Conservation (phyloP, 1,140 invertebrate species). For the Drosophila nigromelanica region DNA sequence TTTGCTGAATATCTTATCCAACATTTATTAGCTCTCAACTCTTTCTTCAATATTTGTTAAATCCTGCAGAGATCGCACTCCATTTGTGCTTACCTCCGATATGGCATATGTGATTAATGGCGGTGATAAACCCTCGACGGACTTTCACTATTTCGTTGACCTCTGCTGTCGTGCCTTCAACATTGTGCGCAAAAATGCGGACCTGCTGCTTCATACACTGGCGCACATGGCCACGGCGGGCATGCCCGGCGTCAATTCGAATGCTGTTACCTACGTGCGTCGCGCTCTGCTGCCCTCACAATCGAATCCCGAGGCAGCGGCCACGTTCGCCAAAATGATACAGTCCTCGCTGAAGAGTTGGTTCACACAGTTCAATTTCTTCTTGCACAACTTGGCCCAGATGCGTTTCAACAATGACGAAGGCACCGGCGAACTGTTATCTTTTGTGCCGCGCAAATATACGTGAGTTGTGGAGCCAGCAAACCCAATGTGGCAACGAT, state of each 20-base stretch:
- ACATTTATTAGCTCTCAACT: too few relatives aligned
- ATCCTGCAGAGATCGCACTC: constrained; percentile 91
- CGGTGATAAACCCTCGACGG: constrained; percentile 95
- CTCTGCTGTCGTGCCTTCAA: constrained; percentile 99
- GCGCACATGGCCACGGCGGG: constrained; percentile 97
- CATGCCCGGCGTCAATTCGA: constrained; percentile 95
- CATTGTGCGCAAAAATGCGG: constrained; percentile 96
- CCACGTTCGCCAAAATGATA: constrained; percentile 96
- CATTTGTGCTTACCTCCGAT: constrained; percentile 98
- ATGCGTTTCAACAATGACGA: constrained; percentile 94
- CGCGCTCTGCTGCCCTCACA: constrained; percentile 93
- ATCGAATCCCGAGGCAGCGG: constrained; percentile 97
- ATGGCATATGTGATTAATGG: constrained; percentile 99
- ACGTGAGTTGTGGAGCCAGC: constrained; percentile 87
- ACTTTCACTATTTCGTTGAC: constrained; percentile 99
- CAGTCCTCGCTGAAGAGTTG: constrained; percentile 93
- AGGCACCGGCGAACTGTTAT: constrained; percentile 92
- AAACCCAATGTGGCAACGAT: background rate
- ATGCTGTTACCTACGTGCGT: constrained; percentile 96
- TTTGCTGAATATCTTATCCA: too few relatives aligned
- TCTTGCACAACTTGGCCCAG: constrained; percentile 98
- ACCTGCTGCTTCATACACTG: constrained; percentile 96
- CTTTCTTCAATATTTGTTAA: background rate
- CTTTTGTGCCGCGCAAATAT: constrained; percentile 97
- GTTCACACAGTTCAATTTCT: constrained; percentile 99